These are phyloP conservation scores for Luehdorfia chinensis DNA, from an alignment of 1,140 invertebrate species.

Conservation along the genomic window DNA sequence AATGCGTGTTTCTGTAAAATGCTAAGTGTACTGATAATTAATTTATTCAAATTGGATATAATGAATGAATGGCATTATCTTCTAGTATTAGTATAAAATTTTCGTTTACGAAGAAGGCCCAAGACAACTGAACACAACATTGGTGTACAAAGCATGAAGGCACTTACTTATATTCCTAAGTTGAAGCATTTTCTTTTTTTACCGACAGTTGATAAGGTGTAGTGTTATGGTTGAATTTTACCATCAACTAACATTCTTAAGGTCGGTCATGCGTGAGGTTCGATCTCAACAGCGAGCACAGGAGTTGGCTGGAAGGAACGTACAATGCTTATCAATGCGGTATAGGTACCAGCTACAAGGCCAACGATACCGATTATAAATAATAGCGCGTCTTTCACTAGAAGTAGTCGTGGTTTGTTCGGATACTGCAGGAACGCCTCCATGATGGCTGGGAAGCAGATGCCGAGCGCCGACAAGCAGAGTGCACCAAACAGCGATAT, in stretches of 20 bases:
- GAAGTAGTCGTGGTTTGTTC: conserved; percentile 65
- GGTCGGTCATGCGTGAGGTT: neutral
- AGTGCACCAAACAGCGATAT: conserved; percentile 94
- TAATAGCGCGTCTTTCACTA: conserved; percentile 79
- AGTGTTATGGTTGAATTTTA: neutral
- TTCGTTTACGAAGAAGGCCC: neutral
- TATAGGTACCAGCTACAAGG: conserved; percentile 84
- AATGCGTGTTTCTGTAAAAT: too few relatives aligned
- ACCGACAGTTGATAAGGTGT: too few relatives aligned
- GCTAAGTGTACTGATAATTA: too few relatives aligned
- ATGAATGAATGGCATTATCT: too few relatives aligned
- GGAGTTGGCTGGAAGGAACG: conserved; percentile 37
- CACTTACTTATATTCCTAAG: too few relatives aligned
- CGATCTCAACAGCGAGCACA: neutral
- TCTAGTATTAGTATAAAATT: too few relatives aligned
- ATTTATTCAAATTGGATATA: too few relatives aligned
- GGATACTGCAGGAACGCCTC: conserved; percentile 71
- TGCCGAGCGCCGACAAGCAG: conserved; percentile 89
- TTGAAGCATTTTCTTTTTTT: too few relatives aligned
- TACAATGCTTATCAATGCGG: conserved; percentile 81
- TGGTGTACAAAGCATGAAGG: neutral
- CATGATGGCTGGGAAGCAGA: conserved; percentile 94
- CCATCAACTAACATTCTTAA: neutral
- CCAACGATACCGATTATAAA: conserved; percentile 82
- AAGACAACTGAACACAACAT: neutral